phyloP scores from a whole-genome alignment of 2,797 vertebrate genomes.

The Anguilla obscura region DNA sequence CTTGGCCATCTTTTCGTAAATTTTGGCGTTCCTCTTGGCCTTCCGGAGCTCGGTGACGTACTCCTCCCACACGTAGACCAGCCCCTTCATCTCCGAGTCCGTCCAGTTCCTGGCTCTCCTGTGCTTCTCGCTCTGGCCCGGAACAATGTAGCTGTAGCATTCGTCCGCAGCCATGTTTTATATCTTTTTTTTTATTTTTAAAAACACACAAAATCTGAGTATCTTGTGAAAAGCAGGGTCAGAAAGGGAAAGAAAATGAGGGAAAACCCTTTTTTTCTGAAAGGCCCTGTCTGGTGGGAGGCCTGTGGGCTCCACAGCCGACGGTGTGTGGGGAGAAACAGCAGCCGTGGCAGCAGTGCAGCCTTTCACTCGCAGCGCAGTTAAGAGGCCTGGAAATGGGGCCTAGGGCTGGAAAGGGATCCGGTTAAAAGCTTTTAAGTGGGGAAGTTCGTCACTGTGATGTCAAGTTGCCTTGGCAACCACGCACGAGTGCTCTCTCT shows the following conservation, averaged over 20 bases:
- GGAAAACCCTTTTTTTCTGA: constrained; percentile 49
- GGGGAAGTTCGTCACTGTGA: constrained; percentile 94
- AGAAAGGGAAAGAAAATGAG: constrained; percentile 47
- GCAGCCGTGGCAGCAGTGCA: constrained; percentile 44
- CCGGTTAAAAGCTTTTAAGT: constrained; percentile 99
- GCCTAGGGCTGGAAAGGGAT: constrained; percentile 97
- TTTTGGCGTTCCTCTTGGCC: constrained; percentile 97
- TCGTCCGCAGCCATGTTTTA: constrained; percentile 87
- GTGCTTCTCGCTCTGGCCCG: constrained; percentile 90
- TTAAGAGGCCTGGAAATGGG: constrained; percentile 96
- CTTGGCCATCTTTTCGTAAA: constrained; percentile 99
- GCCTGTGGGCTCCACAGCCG: constrained; percentile 48
- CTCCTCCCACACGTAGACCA: constrained; percentile 97
- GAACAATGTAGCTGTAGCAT: constrained; percentile 83
- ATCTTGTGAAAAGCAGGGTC: constrained; percentile 64
- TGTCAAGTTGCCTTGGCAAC: constrained; percentile 99
- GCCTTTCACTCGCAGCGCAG: constrained; percentile 69
- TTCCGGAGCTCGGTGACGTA: constrained; percentile 92
- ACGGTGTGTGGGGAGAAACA: constrained; percentile 30
- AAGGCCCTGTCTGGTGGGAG: constrained; percentile 62
- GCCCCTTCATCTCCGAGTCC: constrained; percentile 95
- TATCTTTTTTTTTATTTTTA: not conserved
- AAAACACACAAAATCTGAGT: constrained; percentile 50
- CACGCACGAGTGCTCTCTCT: constrained; percentile 76
- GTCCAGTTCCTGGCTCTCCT: constrained; percentile 98